Base-by-base conservation (phyloP, 2,113 vertebrate species). In the Australoheros scitulus region DNA sequence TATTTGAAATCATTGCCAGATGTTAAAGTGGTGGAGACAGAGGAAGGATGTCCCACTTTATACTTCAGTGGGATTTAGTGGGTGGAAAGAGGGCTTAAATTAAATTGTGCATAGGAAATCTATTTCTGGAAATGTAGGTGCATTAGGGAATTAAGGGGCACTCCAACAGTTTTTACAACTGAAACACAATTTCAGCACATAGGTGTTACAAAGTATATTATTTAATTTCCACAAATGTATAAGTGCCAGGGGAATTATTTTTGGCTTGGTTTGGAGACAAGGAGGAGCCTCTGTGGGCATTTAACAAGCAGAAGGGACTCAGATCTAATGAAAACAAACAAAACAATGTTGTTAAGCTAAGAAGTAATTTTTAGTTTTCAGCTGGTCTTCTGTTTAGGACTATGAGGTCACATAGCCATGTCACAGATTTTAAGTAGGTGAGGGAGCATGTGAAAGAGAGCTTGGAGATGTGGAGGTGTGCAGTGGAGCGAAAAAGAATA, bases 21-120 rank as follows among this genome's bases (percentile, higher is more conserved):
- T 80, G 77, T 90, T 90, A 79, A 83, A 85, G 77, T 87, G 60
- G 38, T 75, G 60, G 11, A 79, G 75, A 76, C 2, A 5, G 74
- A 87, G 77, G 85, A 88, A 82, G 80, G 86, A 90, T 88, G 63
- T 86, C 55, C 7, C 11, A 36, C 47, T 87, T 75, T n/a, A 81
- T 76, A 79, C 24, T 82, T 85, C 1, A 60, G 61, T 11, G 11
- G 34, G 58, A 80, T 74, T 83, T 75, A 82, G 29, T 18, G 32
- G 7, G 43, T 79, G 50, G 61, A 65, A 80, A 24, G 22, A 72
- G 50, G 34, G 20, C 50, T 68, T 50, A 59, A 20, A 84, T 36
- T 60, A 50, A 82, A n/a, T 26, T 76, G 5, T 43, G 20, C 50
- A 47, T 61, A 65, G 17, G 41, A 77, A 61, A 63, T 78, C 38